phyloP scores from a whole-genome alignment of 2,797 vertebrate species.

The Enteromius radiatus region DNA sequence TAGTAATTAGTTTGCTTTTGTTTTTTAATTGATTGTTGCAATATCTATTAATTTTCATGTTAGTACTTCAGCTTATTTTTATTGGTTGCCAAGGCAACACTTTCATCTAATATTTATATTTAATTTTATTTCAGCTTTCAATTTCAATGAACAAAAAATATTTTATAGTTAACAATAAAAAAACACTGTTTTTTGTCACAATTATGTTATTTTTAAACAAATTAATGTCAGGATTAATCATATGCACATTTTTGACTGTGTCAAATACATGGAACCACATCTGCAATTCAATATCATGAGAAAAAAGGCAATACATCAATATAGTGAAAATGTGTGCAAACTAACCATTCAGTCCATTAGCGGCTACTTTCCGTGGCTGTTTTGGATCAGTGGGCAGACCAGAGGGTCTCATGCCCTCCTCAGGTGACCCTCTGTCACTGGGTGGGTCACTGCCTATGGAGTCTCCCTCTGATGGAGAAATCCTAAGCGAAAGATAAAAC shows the following conservation, averaged over 20 bases:
- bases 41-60: background rate
- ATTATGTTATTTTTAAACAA: background rate
- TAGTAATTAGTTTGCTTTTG: background rate
- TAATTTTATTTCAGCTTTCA: background rate
- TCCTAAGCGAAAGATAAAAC: slow-evolving; percentile 70
- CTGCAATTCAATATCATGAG: slow-evolving; percentile 28
- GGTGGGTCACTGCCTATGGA: slow-evolving; percentile 91
- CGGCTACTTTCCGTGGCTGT: slow-evolving; percentile 78
- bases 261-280: background rate
- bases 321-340: slow-evolving; percentile 34
- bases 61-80: background rate
- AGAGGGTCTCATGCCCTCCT: slow-evolving; percentile 81
- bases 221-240: background rate
- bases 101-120: background rate
- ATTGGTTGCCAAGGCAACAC: background rate
- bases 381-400: slow-evolving; percentile 78
- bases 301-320: slow-evolving; percentile 13
- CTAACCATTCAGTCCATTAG: slow-evolving; percentile 84
- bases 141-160: background rate
- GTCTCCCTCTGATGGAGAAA: slow-evolving; percentile 92
- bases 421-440: slow-evolving; percentile 85
- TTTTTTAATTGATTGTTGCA: background rate
- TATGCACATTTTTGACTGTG: background rate
- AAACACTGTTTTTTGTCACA: no score
- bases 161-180: background rate